Base-by-base conservation (phyloP, 2,113 vertebrate species). In the Takifugu bimaculatus region DNA sequence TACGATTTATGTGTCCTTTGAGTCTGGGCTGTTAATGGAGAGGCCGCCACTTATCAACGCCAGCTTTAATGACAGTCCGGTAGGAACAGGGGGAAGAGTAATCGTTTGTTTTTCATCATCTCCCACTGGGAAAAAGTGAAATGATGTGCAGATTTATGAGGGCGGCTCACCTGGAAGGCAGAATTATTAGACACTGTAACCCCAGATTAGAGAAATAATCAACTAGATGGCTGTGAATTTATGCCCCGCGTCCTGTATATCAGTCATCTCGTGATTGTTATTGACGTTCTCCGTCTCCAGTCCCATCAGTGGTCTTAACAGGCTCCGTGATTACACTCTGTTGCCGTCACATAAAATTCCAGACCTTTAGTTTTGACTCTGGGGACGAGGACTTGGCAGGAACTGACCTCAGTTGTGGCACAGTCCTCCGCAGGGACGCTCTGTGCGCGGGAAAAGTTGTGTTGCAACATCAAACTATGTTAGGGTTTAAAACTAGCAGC, bases 21-120 rank as follows among this genome's bases (percentile, higher is more conserved):
- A 83, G 78, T 79, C 80, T 68, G 20, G 69, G 75, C 74, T 85
- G 77, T 85, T 87, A 88, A 86, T 88, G 79, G 77, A 83, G 70
- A 82, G 72, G 78, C 84, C 60, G 75, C 77, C 85, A 87, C 87
- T 86, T 87, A 85, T 86, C 85, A 88, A 81, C 56, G 77, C 80
- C 82, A 79, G 68, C 75, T 79, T 74, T 85, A 86, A 86, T 82
- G 72, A 78, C 84, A 70, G 74, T 72, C 77, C 63, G 76, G 72
- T 86, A 72, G 81, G 85, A 88, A 86, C 82, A 78, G 75, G 77
- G 57, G 62, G 74, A 82, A 87, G 85, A 87, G 77, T 88, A 84
- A 87, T 88, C 80, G 84, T 88, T 87, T 87, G 84, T 86, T 84
- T 88, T 88, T 86, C 85, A 87, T 86, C 87, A 84, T 86, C 79